phyloP scores from a whole-genome alignment of 2,888 invertebrate species.

The Macrophya alboannulata region DNA sequence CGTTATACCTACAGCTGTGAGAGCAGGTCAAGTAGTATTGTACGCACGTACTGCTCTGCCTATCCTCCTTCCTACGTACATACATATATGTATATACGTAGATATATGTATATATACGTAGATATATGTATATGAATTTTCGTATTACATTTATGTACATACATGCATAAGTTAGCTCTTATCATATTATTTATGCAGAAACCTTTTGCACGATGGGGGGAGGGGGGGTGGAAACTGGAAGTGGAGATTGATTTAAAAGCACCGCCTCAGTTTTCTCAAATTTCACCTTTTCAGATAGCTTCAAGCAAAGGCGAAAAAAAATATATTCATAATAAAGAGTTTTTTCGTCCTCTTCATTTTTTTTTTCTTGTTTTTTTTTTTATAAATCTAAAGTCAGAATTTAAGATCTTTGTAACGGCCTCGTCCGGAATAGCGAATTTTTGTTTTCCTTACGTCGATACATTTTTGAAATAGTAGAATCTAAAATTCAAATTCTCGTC shows the following conservation, averaged over 20 bases:
- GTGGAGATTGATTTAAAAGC: slow-evolving; percentile 18
- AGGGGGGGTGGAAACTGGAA: neutral
- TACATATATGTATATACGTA: neutral
- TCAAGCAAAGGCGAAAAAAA: neutral
- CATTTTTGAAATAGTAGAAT: neutral
- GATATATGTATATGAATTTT: neutral
- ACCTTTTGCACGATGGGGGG: neutral
- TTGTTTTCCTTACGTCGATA: neutral
- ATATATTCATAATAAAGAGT: no score
- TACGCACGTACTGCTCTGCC: slow-evolving; percentile 1
- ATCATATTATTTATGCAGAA: slow-evolving; percentile 39
- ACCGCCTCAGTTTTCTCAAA: neutral
- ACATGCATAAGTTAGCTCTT: slow-evolving; percentile 31
- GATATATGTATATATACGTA: neutral
- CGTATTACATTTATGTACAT: neutral
- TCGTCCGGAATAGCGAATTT: neutral
- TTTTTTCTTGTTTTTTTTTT: no score
- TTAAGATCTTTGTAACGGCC: no score
- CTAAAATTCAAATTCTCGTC: neutral
- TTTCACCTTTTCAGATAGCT: neutral
- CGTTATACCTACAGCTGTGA: neutral
- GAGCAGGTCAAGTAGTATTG: slow-evolving; percentile 9
- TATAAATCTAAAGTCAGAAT: no score
- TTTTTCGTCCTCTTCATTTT: no score
- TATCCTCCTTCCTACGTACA: neutral